phyloP scores from a whole-genome alignment of 2,888 invertebrate genomes.

The Germaria angustata region DNA sequence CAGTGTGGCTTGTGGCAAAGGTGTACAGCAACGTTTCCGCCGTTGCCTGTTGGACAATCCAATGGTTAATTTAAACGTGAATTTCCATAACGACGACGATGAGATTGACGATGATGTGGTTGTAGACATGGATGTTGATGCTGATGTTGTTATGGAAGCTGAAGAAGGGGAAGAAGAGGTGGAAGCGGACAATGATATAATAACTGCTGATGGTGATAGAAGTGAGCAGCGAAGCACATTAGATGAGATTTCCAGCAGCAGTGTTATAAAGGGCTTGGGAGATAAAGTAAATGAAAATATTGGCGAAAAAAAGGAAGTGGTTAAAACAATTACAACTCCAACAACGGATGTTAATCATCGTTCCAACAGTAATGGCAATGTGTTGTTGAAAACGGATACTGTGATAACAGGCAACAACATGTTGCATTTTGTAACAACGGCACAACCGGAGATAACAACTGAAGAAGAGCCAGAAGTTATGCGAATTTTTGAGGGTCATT shows the following conservation, averaged over 20 bases:
- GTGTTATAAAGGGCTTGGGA: constrained; percentile 34
- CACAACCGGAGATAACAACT: constrained; percentile 23
- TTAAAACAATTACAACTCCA: constrained; percentile 34
- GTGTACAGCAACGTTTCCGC: constrained; percentile 80
- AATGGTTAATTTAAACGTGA: constrained; percentile 78
- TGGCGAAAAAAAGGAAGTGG: constrained; percentile 15
- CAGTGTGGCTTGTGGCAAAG: constrained; percentile 80
- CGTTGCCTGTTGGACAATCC: constrained; percentile 79
- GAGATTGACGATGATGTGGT: constrained; percentile 68
- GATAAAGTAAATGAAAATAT: constrained; percentile 24
- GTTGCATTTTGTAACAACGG: constrained; percentile 61
- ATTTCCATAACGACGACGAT: constrained; percentile 71
- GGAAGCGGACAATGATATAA: constrained; percentile 41
- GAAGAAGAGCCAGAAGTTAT: constrained; percentile 62
- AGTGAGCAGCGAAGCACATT: constrained; percentile 42
- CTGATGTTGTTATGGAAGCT: constrained; percentile 68
- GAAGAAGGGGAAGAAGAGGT: constrained; percentile 28
- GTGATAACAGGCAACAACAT: constrained; percentile 60
- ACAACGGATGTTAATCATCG: constrained; percentile 29
- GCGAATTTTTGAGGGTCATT: constrained; percentile 66
- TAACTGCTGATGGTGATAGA: constrained; percentile 46
- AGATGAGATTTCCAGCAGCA: constrained; percentile 2
- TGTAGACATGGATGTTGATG: constrained; percentile 75
- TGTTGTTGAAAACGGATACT: constrained; percentile 61
- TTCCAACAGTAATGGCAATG: background rate